Percentiles rank a stretch among this genome's conserved stretches.
These are phyloP conservation scores for Hypotaenidia okinawae DNA, from an alignment of 2,797 vertebrate species.

Conservation along the genomic window DNA sequence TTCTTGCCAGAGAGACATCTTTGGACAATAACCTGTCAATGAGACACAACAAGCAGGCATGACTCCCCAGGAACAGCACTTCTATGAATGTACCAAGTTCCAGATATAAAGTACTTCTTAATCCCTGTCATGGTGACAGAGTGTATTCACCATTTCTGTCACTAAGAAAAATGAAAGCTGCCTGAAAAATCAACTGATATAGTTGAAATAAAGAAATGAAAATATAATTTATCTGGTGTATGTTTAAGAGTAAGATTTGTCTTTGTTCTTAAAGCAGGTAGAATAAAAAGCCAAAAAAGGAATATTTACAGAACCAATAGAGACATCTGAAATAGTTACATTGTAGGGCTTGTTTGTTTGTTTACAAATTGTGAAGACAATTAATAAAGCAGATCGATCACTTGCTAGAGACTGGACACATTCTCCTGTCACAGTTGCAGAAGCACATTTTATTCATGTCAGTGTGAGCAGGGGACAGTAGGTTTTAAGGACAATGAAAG, in stretches of 20 bases:
- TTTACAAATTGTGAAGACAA: neutral
- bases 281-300: neutral
- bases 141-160: neutral
- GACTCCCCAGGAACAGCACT: neutral
- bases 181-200: neutral
- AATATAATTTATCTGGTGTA: neutral
- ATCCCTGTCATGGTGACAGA: neutral
- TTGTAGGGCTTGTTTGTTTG: neutral
- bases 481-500: neutral
- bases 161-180: neutral
- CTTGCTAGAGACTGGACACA: neutral
- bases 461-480: neutral
- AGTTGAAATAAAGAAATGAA: neutral
- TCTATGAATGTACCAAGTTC: neutral
- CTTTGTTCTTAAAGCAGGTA: neutral
- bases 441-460: neutral
- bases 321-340: neutral
- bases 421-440: neutral
- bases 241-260: neutral
- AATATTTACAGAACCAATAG: neutral
- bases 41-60: neutral
- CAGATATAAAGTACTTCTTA: neutral
- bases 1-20: conserved; percentile 93
- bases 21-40: conserved; percentile 91
- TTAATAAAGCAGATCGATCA: neutral